Evolutionary conservation across 2,113 vertebrate species (phyloP), one percentile per base, ranked within the genome.

Genomic region (Clarias magur): DNA sequence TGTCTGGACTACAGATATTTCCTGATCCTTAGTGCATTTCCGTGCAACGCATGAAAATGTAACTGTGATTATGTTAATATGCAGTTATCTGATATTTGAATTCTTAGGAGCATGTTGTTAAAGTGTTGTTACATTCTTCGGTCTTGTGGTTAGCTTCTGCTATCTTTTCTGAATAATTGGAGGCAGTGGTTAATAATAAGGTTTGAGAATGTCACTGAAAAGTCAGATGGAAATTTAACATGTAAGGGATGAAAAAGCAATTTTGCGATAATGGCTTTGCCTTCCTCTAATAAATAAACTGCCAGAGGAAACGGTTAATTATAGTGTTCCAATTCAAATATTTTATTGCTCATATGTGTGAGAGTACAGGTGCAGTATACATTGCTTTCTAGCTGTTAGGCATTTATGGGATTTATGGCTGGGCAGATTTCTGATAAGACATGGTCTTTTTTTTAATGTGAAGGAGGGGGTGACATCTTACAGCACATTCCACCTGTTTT

Each of bases 341-440:
- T 23, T 89, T 90, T 89, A 89, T 84, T 85, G 80, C 73, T 88
- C 88, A 59, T 91, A 79, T 53, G 57, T 91, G 85, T 57, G n/a
- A 34, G 87, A 70, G 85, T 90, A 88, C 79, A 90, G 89, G 75
- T 38, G 86, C 54, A 75, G 84, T 89, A 83, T 90, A 89, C 90
- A 91, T 82, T 88, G 86, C 70, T 59, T 84, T 89, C 85, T 88
- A 92, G 89, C 88, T 92, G 88, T 86, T 72, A 27, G 65, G 81
- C 30, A 65, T 72, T 79, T 80, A 63, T 84, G 70, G 57, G 65
- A 75, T 88, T 87, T 59, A 86, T 73, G 79, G 84, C 79, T 0
- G 1, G 79, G 21, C 65, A 89, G 76, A 42, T 34, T 78, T 54
- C 42, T 87, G 80, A 83, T 83, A 56, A 76, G 68, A 82, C 67